Conservation (phyloP, 2,888 invertebrate genomes). For the Folsomia manolachei region DNA sequence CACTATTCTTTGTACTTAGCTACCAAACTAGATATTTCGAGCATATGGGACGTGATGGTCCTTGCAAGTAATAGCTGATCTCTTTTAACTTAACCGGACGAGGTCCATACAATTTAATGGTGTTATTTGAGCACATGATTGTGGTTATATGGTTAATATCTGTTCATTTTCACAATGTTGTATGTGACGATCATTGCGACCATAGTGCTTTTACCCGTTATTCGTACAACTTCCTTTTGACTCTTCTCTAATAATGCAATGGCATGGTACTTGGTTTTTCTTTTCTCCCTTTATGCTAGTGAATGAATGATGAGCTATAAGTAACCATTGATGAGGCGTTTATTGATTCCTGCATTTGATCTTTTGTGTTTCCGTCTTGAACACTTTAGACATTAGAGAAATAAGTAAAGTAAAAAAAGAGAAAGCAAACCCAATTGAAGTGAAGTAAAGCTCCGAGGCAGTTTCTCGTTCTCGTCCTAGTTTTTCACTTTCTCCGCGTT, state of each 20-base stretch:
- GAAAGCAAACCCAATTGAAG: background rate
- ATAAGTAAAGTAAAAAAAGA: background rate
- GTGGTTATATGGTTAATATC: background rate
- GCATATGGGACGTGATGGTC: background rate
- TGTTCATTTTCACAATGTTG: background rate
- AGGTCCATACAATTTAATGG: no score
- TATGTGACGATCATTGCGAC: background rate
- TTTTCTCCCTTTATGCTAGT: no score
- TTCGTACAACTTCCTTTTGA: background rate
- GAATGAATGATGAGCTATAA: conserved; percentile 12
- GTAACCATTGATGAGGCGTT: conserved; percentile 19
- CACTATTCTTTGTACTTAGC: no score
- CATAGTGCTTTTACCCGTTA: background rate
- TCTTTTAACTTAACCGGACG: no score
- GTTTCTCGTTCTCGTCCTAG: background rate
- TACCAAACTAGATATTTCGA: no score
- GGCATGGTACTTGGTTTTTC: conserved; percentile 12
- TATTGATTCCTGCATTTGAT: conserved; percentile 14
- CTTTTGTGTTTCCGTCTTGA: background rate
- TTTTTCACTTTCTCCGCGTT: conserved; percentile 1
- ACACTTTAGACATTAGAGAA: conserved; percentile 5
- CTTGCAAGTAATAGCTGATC: no score
- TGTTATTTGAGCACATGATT: background rate
- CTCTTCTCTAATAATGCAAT: conserved; percentile 1
- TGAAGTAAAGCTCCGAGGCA: background rate